Conservation (phyloP, 2,888 invertebrate species). For the Clepsis dumicolana region DNA sequence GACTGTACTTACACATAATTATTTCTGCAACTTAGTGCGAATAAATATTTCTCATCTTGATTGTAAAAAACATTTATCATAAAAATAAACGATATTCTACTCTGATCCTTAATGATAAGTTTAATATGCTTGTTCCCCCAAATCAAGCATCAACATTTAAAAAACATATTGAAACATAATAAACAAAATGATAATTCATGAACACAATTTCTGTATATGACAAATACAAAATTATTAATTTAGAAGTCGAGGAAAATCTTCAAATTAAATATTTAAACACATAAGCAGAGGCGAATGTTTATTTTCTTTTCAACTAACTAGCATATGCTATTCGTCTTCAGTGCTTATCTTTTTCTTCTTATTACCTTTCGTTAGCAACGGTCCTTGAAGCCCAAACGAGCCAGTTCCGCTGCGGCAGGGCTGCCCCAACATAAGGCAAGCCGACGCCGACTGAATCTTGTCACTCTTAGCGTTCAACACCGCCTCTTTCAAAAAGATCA, state of each 20-base stretch:
- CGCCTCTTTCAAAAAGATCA: slow-evolving; percentile 93
- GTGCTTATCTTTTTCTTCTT: slow-evolving; percentile 22
- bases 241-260: too few relatives aligned
- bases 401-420: slow-evolving; percentile 95
- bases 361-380: slow-evolving; percentile 20
- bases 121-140: not conserved
- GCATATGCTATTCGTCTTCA: slow-evolving; percentile 8
- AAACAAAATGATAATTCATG: not conserved
- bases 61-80: too few relatives aligned
- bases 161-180: not conserved
- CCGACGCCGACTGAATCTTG: slow-evolving; percentile 92
- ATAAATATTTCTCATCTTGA: too few relatives aligned
- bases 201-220: not conserved
- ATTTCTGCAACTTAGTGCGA: too few relatives aligned
- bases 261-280: too few relatives aligned
- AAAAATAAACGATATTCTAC: too few relatives aligned
- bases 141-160: not conserved
- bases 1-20: too few relatives aligned
- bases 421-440: slow-evolving; percentile 94
- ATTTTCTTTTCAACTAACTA: not conserved
- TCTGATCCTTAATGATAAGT: not conserved
- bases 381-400: slow-evolving; percentile 81
- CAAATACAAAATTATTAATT: too few relatives aligned
- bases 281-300: too few relatives aligned
- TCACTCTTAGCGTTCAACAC: slow-evolving; percentile 91